Conservation (phyloP, 2,113 vertebrate species). For the Chaenocephalus aceratus region DNA sequence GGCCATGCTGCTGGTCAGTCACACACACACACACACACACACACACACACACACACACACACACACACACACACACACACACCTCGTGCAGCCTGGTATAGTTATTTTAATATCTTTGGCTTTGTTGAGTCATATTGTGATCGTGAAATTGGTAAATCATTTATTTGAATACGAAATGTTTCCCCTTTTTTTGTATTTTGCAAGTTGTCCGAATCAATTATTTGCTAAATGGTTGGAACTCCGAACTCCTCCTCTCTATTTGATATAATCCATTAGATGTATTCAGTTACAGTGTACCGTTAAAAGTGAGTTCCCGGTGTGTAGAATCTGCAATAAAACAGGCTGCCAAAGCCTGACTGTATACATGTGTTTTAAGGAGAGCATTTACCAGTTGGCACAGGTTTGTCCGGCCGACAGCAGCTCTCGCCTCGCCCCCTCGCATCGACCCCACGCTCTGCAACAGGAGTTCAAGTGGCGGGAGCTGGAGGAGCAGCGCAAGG, state of each 20-base stretch:
- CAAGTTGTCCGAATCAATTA: background rate
- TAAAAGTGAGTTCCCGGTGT: background rate
- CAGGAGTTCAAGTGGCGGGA: slow-evolving; percentile 98
- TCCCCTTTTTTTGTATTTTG: too few relatives aligned
- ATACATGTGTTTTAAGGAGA: background rate
- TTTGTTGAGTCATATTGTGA: background rate
- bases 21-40: background rate
- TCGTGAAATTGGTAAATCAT: background rate
- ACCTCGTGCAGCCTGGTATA: background rate
- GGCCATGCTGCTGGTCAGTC: slow-evolving; percentile 95
- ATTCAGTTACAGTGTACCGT: background rate
- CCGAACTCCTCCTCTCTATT: background rate
- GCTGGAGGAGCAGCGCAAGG: slow-evolving; percentile 96
- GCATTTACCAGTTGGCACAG: background rate
- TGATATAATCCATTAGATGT: background rate
- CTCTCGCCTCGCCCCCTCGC: slow-evolving; percentile 38
- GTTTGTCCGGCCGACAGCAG: background rate
- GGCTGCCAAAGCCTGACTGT: background rate
- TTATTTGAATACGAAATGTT: background rate
- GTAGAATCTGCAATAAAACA: background rate
- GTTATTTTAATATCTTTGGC: background rate
- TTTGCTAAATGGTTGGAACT: background rate
- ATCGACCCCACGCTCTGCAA: slow-evolving; percentile 61
- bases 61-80: background rate
- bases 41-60: background rate